Base-by-base conservation (phyloP, 2,113 vertebrate species). In the Oncorhynchus tshawytscha region DNA sequence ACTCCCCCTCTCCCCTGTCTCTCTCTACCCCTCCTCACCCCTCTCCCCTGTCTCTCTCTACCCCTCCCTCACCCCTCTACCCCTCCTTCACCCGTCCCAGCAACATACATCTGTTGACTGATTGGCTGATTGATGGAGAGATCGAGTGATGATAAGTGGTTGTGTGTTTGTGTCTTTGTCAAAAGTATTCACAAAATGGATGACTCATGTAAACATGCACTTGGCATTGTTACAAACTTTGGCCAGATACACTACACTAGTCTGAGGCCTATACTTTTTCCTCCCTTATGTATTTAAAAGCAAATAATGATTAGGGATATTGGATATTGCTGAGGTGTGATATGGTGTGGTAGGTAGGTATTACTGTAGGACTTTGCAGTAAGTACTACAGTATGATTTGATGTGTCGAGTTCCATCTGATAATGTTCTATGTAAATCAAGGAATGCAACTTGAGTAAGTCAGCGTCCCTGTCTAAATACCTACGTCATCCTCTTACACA, bases 401-500 rank as follows among this genome's bases (percentile, higher is more conserved):
- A 27, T 66, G 25, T 66, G 64, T 18, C 15, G 22, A 27, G 13
- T 29, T 25, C 29, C 25, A 24, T 64, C 64, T 66, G 25, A 29
- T 29, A 27, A 15, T 25, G 25, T 66, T 24, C 59, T 24, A n/a
- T 62, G 16, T 54, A 54, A 54, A 54, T 62, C 59, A 62, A 16
- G 59, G 18, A 9, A 67, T 34, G 66, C 7, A 67, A 7, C 24
- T 20, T 24, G 16, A 29, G 66, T 20, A 5, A 20, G 16, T 72
- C 81, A 81, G 82, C 81, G 86, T 71, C 75, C 71, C 79, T 81
- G 85, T 84, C 85, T 82, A 49, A 84, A 82, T 16, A 84, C 84
- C 84, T 82, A 80, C 79, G 85, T 87, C 80, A 85, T 25, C 62
- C 76, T 76, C 69, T 78, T 64, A 81, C 82, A 77, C 86, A 78